Evolutionary conservation across 2,888 invertebrate genomes (phyloP), one percentile per base, ranked within the genome.

Genomic region (Drosophila formosana): DNA sequence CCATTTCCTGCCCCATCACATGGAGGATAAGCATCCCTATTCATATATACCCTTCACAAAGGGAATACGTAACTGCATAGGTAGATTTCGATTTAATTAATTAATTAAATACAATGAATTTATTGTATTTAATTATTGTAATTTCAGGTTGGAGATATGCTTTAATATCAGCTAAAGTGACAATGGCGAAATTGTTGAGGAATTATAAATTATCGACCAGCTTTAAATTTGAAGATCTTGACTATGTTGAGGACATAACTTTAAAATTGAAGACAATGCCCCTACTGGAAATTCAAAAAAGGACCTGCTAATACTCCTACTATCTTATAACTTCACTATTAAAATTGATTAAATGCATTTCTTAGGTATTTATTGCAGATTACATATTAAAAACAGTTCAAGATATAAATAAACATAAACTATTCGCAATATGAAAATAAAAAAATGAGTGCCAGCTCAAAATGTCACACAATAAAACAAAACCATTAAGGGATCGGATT

Each of bases 1-100:
- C 6, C 83, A 92, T 49, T 92, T 92, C 60, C 64, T 92, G 30
- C 91, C 92, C 0, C 80, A 89, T 5, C 88, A 91, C 65, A 72
- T 90, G 49, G 81, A 77, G n/a, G 85, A 70, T 11, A 90, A 90
- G 11, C 92, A 92, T 76, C 85, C 92, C 0, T 92, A 90, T 49
- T 88, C 91, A 0, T 92, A 80, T 65, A 90, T 92, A 66, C 92
- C 92, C 2, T 92, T 92, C 32, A 90, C 91, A n/a, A 91, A 91
- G 58, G 92, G 92, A 1, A 76, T 90, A 11, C 74, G 92, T 8
- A 92, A 90, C 60, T 92, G 92, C 47, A 92, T 92, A 69, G 91
- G 91, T 90, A 72, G 18, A 49, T 39, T 1, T 9, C 6, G 18
- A 37, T 30, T 39, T 3, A n/a, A 25, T 4, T 5, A 39, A 47